Conservation (phyloP, 2,113 vertebrate genomes). For the Albula goreensis region DNA sequence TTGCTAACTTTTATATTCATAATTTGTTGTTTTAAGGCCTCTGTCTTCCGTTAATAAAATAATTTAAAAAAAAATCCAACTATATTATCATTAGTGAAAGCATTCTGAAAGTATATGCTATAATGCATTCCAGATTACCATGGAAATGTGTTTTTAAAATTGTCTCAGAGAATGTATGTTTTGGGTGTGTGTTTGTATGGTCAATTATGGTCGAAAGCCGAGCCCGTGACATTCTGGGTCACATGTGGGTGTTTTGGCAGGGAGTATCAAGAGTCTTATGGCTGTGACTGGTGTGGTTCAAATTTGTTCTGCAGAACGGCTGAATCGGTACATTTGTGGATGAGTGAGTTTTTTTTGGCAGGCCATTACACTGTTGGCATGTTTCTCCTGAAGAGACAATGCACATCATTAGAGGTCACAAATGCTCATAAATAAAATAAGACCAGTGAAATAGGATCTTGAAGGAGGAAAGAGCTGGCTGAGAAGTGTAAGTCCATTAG, state of each 20-base stretch:
- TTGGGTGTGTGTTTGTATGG: constrained; percentile 51
- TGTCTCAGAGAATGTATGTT: constrained; percentile 50
- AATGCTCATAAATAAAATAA: constrained; percentile 67
- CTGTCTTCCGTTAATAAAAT: constrained; percentile 18
- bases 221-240: constrained; percentile 49
- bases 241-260: constrained; percentile 53
- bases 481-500: constrained; percentile 64
- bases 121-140: constrained; percentile 33
- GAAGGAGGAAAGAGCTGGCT: constrained; percentile 50
- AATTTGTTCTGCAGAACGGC: constrained; percentile 44
- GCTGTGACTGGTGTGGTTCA: constrained; percentile 35
- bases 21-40: constrained; percentile 40
- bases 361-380: constrained; percentile 39
- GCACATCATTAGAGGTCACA: constrained; percentile 47
- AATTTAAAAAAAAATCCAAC: not conserved
- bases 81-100: constrained; percentile 20
- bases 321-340: constrained; percentile 42
- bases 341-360: constrained; percentile 31
- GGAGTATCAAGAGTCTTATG: constrained; percentile 31
- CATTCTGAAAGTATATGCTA: constrained; percentile 33
- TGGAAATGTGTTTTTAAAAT: constrained; percentile 40
- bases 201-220: constrained; percentile 45
- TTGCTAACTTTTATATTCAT: constrained; percentile 4
- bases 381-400: constrained; percentile 56
- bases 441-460: constrained; percentile 48